Conservation (phyloP, 2,797 vertebrate genomes). For the Enteromius paludinosus region DNA sequence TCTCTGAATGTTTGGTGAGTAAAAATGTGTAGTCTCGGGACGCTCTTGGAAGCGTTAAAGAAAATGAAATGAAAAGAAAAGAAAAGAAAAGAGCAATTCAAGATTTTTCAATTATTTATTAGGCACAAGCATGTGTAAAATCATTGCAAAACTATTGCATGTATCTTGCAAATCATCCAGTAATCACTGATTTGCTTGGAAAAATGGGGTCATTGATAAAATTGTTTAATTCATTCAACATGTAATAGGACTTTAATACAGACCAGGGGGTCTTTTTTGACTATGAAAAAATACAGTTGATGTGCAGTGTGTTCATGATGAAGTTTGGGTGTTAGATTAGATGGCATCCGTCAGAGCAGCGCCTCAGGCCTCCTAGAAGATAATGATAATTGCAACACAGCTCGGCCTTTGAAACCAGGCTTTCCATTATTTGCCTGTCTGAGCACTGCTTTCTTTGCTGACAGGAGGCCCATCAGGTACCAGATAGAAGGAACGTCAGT, state of each 20-base stretch:
- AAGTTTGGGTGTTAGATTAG: constrained; percentile 22
- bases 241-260: not conserved
- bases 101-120: not conserved
- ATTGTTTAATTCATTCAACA: not conserved
- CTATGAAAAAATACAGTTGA: not conserved
- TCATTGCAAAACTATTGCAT: not conserved
- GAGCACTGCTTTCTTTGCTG: constrained; percentile 40
- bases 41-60: not conserved
- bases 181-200: not conserved
- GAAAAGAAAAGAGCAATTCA: not conserved
- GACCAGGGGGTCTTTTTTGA: not conserved
- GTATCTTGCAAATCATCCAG: not conserved
- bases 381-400: constrained; percentile 58
- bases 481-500: constrained; percentile 31
- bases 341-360: constrained; percentile 30
- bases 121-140: not conserved
- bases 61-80: not conserved
- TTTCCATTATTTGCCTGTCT: constrained; percentile 60
- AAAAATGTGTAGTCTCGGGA: not conserved
- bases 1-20: not conserved
- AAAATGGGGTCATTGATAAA: not conserved
- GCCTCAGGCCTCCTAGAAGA: constrained; percentile 52
- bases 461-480: constrained; percentile 44
- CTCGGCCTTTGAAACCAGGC: constrained; percentile 30
- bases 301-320: not conserved